Evolutionary conservation across 2,888 invertebrate genomes (phyloP).

Genomic region (Steinernema carpocapsae): DNA sequence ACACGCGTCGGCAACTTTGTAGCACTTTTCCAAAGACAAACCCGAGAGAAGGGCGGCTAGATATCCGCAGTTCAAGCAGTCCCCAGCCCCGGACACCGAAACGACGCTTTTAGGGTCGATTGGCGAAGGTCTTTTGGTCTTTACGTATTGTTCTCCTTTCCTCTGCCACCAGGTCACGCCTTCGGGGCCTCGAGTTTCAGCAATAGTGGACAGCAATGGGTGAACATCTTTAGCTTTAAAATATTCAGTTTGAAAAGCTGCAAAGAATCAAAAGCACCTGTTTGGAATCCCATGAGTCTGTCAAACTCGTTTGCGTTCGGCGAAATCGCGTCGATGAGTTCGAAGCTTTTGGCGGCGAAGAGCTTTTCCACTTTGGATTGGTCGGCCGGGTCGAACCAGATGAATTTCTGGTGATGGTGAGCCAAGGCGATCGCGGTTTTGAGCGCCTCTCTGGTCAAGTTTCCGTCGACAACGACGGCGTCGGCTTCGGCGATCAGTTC

Average conservation of each 20-base stretch:
- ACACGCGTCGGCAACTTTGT: slow-evolving; percentile 15
- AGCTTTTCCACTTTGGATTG: slow-evolving; percentile 69
- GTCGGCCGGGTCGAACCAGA: slow-evolving; percentile 72
- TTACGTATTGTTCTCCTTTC: slow-evolving; percentile 21
- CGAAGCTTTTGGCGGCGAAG: slow-evolving; percentile 56
- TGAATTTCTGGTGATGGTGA: slow-evolving; percentile 61
- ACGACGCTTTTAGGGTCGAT: slow-evolving; percentile 45
- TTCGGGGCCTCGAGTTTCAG: slow-evolving; percentile 34
- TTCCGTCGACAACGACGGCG: slow-evolving; percentile 84
- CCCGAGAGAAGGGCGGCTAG: slow-evolving; percentile 1
- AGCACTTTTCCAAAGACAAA: background rate
- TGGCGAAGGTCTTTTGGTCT: slow-evolving; percentile 17
- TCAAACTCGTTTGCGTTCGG: slow-evolving; percentile 44
- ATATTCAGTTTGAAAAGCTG: too few species aligned
- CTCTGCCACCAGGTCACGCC: slow-evolving; percentile 34
- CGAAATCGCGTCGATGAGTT: slow-evolving; percentile 48
- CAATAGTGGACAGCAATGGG: background rate
- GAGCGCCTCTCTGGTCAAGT: slow-evolving; percentile 78
- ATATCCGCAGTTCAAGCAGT: slow-evolving; percentile 42
- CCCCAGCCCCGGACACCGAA: slow-evolving; percentile 66
- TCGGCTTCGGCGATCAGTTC: slow-evolving; percentile 76
- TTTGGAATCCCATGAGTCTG: slow-evolving; percentile 6
- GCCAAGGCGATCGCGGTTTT: slow-evolving; percentile 50
- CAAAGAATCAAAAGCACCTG: background rate
- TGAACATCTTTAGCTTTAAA: too few species aligned